Conservation (phyloP, 2,888 invertebrate genomes). For the Yponomeuta evonymella region DNA sequence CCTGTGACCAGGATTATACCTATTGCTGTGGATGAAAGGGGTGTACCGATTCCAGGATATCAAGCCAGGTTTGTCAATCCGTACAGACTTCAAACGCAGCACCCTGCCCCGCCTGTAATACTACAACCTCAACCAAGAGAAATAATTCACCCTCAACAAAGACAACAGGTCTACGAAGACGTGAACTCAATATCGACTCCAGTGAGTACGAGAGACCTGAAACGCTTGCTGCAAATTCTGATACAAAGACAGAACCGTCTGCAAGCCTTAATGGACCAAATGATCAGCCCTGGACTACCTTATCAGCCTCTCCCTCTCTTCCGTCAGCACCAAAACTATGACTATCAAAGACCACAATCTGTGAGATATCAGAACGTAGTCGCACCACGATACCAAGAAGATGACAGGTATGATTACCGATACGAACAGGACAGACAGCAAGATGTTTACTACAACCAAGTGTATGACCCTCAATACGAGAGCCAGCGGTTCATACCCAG, state of each 20-base stretch:
- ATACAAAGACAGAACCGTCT: slow-evolving; percentile 78
- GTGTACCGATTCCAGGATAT: slow-evolving; percentile 61
- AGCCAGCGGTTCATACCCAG: slow-evolving; percentile 65
- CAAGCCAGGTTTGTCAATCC: slow-evolving; percentile 55
- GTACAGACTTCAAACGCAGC: slow-evolving; percentile 42
- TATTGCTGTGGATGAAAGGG: slow-evolving; percentile 64
- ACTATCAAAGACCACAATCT: slow-evolving; percentile 49
- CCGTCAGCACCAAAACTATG: slow-evolving; percentile 33
- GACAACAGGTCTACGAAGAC: slow-evolving; percentile 65
- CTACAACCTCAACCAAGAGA: slow-evolving; percentile 55
- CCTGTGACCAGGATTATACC: slow-evolving; percentile 62
- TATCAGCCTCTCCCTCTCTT: slow-evolving; percentile 45
- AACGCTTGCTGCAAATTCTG: slow-evolving; percentile 79
- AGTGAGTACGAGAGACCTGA: slow-evolving; percentile 82
- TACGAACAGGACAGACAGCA: slow-evolving; percentile 43
- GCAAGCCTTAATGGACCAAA: slow-evolving; percentile 73
- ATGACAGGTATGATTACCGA: slow-evolving; percentile 54
- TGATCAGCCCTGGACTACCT: slow-evolving; percentile 49
- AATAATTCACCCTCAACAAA: slow-evolving; percentile 43
- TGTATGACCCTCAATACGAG: slow-evolving; percentile 63
- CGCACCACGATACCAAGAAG: slow-evolving; percentile 37
- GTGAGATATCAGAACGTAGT: slow-evolving; percentile 52
- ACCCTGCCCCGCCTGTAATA: slow-evolving; percentile 35
- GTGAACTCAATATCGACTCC: slow-evolving; percentile 80
- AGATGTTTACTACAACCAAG: slow-evolving; percentile 57